These are phyloP conservation scores for Neodiprion pinetum DNA, from an alignment of 1,140 invertebrate genomes.

Conservation along the genomic window DNA sequence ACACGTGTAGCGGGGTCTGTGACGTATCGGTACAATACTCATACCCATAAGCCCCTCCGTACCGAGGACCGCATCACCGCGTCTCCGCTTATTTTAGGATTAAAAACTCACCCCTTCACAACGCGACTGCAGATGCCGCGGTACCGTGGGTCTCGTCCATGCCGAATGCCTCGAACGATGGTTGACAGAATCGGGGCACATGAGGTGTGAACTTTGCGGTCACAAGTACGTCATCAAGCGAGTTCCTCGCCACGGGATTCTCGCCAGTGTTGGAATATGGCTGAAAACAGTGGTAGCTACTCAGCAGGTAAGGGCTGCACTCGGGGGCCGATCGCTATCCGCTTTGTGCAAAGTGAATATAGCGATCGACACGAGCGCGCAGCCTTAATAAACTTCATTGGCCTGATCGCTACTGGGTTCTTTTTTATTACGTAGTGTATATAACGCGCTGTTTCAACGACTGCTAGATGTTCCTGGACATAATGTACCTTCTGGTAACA, in stretches of 20 bases:
- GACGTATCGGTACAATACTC: too few relatives aligned
- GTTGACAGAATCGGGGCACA: constrained; percentile 69
- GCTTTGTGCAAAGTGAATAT: too few relatives aligned
- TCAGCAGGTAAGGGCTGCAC: constrained; percentile 53
- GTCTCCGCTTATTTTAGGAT: too few relatives aligned
- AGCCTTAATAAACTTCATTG: background rate
- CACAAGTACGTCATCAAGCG: constrained; percentile 63
- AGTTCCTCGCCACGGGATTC: constrained; percentile 63
- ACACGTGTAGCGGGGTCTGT: background rate
- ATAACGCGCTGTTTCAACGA: background rate
- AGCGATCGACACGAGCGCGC: too few relatives aligned
- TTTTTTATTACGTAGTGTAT: background rate
- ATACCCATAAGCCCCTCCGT: too few relatives aligned
- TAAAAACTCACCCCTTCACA: too few relatives aligned
- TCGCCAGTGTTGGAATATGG: constrained; percentile 63
- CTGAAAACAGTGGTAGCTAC: constrained; percentile 65
- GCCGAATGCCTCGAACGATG: constrained; percentile 72
- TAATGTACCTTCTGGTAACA: constrained; percentile 64
- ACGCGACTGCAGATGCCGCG: constrained; percentile 64
- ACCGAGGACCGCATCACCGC: too few relatives aligned
- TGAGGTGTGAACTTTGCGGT: constrained; percentile 68
- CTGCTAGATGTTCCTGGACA: constrained; percentile 63
- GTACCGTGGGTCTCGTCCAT: constrained; percentile 72
- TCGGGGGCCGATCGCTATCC: too few relatives aligned
- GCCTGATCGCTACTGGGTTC: background rate